Conservation (phyloP, 2,797 vertebrate species). For the Malacoctenus gilli region DNA sequence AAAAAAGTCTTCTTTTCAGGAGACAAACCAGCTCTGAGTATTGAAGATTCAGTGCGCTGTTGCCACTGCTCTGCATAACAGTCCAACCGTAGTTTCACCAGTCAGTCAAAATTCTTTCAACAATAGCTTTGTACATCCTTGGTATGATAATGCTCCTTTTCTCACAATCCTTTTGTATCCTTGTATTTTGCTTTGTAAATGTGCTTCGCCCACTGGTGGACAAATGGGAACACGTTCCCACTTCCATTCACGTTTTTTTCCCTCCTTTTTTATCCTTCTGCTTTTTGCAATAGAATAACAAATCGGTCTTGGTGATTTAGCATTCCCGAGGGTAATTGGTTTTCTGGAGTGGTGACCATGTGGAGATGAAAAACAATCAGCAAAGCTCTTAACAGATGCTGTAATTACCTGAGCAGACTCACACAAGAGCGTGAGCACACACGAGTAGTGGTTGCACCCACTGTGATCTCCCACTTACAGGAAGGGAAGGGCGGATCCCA, state of each 20-base stretch:
- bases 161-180: background rate
- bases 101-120: background rate
- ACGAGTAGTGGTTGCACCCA: conserved; percentile 51
- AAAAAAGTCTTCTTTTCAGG: too few species aligned
- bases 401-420: conserved; percentile 83
- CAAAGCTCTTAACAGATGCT: conserved; percentile 85
- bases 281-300: conserved; percentile 69
- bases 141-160: background rate
- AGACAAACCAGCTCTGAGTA: background rate
- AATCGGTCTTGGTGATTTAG: conserved; percentile 74
- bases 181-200: conserved; percentile 25
- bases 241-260: conserved; percentile 62
- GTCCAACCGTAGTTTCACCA: background rate
- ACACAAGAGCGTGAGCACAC: conserved; percentile 62
- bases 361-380: conserved; percentile 86
- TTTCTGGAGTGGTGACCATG: conserved; percentile 85
- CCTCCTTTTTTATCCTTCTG: conserved; percentile 67
- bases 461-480: conserved; percentile 59
- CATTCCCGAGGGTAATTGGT: conserved; percentile 81
- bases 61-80: conserved; percentile 2
- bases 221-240: conserved; percentile 39
- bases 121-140: conserved; percentile 16
- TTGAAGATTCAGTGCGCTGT: conserved; percentile 1
- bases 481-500: conserved; percentile 50
- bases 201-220: conserved; percentile 45